These are phyloP conservation scores for Emys orbicularis DNA, from an alignment of 2,797 vertebrate species.

Conservation along the genomic window DNA sequence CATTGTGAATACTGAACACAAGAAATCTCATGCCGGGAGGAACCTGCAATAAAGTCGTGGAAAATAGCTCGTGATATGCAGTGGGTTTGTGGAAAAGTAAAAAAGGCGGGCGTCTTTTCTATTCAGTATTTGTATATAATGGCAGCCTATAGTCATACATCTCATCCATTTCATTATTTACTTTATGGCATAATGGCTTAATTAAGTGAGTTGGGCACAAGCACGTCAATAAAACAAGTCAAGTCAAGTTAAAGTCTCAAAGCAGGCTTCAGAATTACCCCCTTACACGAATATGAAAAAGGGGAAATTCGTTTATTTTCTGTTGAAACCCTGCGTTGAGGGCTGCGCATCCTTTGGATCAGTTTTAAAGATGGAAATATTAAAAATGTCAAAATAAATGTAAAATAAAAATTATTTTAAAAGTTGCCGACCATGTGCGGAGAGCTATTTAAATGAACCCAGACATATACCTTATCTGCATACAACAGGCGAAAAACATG, in stretches of 20 bases:
- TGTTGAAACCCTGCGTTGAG: neutral
- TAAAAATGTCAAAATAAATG: slow-evolving; percentile 36
- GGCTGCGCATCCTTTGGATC: neutral
- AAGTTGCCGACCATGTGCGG: neutral
- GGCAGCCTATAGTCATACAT: slow-evolving; percentile 45
- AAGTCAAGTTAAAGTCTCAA: slow-evolving; percentile 70
- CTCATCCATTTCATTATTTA: slow-evolving; percentile 64
- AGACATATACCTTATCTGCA: slow-evolving; percentile 79
- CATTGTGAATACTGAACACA: neutral
- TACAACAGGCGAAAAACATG: slow-evolving; percentile 77
- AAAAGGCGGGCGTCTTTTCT: neutral
- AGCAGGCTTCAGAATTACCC: slow-evolving; percentile 68
- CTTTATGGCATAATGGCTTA: slow-evolving; percentile 74
- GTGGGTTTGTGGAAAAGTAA: slow-evolving; percentile 10
- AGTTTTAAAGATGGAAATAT: slow-evolving; percentile 1
- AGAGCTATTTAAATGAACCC: slow-evolving; percentile 64
- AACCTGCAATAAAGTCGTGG: slow-evolving; percentile 58
- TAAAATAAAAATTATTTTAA: slow-evolving; percentile 33
- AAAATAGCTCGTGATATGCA: slow-evolving; percentile 9
- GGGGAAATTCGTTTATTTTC: slow-evolving; percentile 60
- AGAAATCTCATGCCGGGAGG: slow-evolving; percentile 65
- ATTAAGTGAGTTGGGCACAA: slow-evolving; percentile 71
- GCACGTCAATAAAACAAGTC: slow-evolving; percentile 73
- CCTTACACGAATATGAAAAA: slow-evolving; percentile 51
- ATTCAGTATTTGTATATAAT: slow-evolving; percentile 45